Evolutionary conservation across 1,140 invertebrate species (phyloP), one percentile per base, ranked within the genome.

Genomic region (Spodoptera frugiperda): DNA sequence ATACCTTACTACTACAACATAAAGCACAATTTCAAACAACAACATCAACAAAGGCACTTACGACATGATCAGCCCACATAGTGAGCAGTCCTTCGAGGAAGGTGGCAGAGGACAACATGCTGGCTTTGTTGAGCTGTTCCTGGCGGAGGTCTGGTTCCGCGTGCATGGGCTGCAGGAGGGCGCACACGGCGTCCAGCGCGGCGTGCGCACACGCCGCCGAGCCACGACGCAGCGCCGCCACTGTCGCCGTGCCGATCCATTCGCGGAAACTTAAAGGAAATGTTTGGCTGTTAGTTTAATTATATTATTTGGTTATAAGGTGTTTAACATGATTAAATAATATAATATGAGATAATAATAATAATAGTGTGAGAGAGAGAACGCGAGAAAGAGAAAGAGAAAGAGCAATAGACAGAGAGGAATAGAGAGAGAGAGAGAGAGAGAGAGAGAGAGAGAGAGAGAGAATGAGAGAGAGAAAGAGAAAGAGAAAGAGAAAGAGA

Each of bases 151-250:
- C 97, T 90, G 98, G 99, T 90, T 99, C 98, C 82, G 98, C 97
- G 93, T 99, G 99, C 98, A 99, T 99, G 0, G 99, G 99, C 94
- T 99, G 98, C 98, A 99, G 99, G 11, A 99, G 95, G 33, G 99
- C 98, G 94, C 98, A 99, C 65, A 99, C 96, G 95, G 99, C 99
- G 94, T 99, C 99, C 76, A 99, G 96, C 11, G 98, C 98, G 8
- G 99, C 98, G 95, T 99, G 98, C 21, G 98, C 98, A 14, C 99
- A 97, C 19, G 97, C 98, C 84, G 97, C 96, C 90, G 98, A 96
- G 84, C 98, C 97, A 80, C 97, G 95, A 76, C 98, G 97, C 77
- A 99, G 92, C n/a, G 98, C 98, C 83, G 97, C 96, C 2, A 99
- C 98, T 21, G 99, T 96, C 91, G 98, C 98, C 49, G 96, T 94